phyloP scores from a whole-genome alignment of 2,113 vertebrate species.

The Misgurnus mizolepis region DNA sequence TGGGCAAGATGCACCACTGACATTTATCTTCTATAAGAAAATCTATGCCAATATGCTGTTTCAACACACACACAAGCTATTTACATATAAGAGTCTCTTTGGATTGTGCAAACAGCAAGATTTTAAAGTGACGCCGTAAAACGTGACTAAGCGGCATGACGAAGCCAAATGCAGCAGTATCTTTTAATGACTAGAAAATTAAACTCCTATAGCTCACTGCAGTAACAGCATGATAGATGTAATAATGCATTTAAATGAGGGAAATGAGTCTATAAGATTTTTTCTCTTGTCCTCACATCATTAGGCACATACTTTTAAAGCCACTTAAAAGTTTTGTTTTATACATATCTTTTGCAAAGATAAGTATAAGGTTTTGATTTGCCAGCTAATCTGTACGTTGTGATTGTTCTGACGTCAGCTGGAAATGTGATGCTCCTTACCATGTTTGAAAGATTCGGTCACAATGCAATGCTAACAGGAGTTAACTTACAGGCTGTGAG shows the following conservation, averaged over 20 bases:
- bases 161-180: not conserved
- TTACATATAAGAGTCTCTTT: constrained; percentile 10
- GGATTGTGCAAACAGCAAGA: not conserved
- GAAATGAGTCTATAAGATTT: not conserved
- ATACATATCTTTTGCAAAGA: not conserved
- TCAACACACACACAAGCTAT: not conserved
- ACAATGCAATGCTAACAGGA: no score
- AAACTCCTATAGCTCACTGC: not conserved
- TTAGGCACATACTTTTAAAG: not conserved
- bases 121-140: not conserved
- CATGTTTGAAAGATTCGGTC: no score
- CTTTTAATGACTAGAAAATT: constrained; percentile 9
- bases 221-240: not conserved
- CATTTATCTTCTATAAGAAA: not conserved
- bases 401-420: no score
- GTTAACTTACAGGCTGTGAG: no score
- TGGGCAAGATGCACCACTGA: not conserved
- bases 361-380: no score
- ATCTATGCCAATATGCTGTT: not conserved
- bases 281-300: constrained; percentile 6
- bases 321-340: not conserved
- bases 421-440: no score
- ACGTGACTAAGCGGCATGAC: not conserved
- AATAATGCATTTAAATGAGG: not conserved
- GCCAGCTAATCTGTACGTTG: no score